Conservation (phyloP, 1,140 invertebrate species). For the Eriocheir sinensis region DNA sequence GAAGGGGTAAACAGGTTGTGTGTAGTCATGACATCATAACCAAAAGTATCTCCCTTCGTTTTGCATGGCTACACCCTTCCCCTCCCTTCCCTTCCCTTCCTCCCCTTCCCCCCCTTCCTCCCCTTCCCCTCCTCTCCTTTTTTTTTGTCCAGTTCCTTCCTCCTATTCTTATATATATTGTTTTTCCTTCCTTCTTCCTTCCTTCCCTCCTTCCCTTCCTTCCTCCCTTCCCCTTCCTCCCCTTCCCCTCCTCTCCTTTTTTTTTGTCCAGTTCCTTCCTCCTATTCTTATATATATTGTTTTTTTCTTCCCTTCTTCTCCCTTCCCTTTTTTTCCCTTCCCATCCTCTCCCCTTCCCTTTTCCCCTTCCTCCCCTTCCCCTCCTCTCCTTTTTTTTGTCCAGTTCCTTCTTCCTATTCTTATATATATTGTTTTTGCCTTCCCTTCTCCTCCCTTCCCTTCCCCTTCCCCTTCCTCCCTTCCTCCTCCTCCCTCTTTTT, state of each 20-base stretch:
- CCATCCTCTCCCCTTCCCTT: background rate
- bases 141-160: background rate
- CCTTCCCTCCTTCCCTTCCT: background rate
- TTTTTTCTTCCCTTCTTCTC: background rate
- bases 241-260: background rate
- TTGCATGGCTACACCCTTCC: background rate
- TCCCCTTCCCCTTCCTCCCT: background rate
- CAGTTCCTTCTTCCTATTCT: background rate
- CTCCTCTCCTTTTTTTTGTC: background rate
- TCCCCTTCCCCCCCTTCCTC: background rate
- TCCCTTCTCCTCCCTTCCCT: background rate
- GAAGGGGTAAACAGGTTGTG: background rate
- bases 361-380: background rate
- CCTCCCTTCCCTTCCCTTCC: background rate
- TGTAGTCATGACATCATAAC: background rate
- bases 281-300: background rate
- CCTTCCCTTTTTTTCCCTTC: background rate
- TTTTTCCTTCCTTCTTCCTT: background rate
- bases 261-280: background rate
- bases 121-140: background rate
- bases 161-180: background rate
- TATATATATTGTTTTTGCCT: background rate
- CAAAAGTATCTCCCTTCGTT: background rate
- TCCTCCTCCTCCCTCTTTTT: background rate
- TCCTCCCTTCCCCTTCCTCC: background rate